Base-by-base conservation (phyloP, 2,888 invertebrate genomes). In the Lasioglossum oenotherae region DNA sequence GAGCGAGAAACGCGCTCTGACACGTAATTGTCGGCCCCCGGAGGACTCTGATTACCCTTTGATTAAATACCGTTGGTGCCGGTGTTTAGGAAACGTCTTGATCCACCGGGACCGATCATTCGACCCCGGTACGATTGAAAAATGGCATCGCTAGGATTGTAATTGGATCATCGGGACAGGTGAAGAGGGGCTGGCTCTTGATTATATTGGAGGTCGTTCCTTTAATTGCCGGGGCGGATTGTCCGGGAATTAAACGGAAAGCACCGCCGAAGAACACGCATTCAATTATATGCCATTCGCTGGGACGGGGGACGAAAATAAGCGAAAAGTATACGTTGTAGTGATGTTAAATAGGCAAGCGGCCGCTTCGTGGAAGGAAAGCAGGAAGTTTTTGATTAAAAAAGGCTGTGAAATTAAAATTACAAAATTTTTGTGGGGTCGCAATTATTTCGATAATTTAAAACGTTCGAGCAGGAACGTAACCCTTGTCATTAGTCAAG, bases 11-110 rank as follows among this genome's bases (percentile, higher is more conserved):
- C 38, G 27, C 44, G n/a, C n/a, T 57, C 12, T 23, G 75, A 75
- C 78, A 67, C 71, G 81, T 82, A 82, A 80, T 82, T 41, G 81
- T 74, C 41, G 44, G 72, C 23, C 27, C n/a, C 12, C 46, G 27
- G 16, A 16, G 38, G 19, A 73, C 67, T 44, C 35, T 69, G 73
- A 82, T 82, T 41, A 71, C 46, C 64, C 46, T 12, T 23, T 60
- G 31, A 74, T 57, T 57, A 69, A 60, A 74, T 27, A 10, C n/a
- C 31, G 44, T 35, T 31, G 23, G 57, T 57, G 19, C 12, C 31
- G n/a, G 71, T 74, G 76, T 73, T 71, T 78, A 77, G 57, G 64
- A 71, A 46, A 72, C 57, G 46, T 72, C 46, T 46, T 60, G 6
- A 38, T 77, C 12, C 10, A 41, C 19, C 41, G 16, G 3, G 16